These are phyloP conservation scores for Burhinus bistriatus DNA, from an alignment of 2,113 vertebrate species.

Conservation along the genomic window DNA sequence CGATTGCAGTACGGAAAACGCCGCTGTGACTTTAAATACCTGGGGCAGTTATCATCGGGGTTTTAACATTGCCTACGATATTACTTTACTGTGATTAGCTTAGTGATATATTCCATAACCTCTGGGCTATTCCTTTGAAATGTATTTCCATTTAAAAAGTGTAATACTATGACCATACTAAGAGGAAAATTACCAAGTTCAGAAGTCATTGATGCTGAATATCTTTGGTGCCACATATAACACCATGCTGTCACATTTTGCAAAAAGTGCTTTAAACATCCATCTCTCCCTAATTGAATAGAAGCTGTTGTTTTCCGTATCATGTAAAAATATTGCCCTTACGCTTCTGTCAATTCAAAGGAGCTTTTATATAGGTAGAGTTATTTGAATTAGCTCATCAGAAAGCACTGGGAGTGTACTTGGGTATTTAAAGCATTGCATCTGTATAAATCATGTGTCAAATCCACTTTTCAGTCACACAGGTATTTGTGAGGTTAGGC, in stretches of 20 bases:
- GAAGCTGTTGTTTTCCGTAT: neutral
- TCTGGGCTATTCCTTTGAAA: slow-evolving; percentile 60
- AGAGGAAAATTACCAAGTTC: slow-evolving; percentile 48
- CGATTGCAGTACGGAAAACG: neutral
- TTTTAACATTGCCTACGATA: slow-evolving; percentile 6
- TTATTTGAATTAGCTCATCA: slow-evolving; percentile 37
- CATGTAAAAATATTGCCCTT: neutral
- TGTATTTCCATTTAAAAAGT: slow-evolving; percentile 44
- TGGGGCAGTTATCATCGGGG: slow-evolving; percentile 1
- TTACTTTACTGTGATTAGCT: slow-evolving; percentile 47
- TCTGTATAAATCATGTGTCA: slow-evolving; percentile 23
- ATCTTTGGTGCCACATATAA: neutral
- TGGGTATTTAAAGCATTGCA: neutral
- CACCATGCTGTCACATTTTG: neutral
- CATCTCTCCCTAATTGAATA: neutral
- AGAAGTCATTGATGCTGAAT: neutral
- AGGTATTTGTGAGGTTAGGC: neutral
- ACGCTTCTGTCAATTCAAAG: neutral
- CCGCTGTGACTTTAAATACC: slow-evolving; percentile 6
- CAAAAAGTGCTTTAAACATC: neutral
- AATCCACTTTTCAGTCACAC: neutral
- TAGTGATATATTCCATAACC: slow-evolving; percentile 52
- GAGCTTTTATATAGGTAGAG: neutral
- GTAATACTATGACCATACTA: neutral
- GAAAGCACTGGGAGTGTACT: neutral